Evolutionary conservation across 2,888 invertebrate species (phyloP).

Genomic region (Cremastinae sp.): DNA sequence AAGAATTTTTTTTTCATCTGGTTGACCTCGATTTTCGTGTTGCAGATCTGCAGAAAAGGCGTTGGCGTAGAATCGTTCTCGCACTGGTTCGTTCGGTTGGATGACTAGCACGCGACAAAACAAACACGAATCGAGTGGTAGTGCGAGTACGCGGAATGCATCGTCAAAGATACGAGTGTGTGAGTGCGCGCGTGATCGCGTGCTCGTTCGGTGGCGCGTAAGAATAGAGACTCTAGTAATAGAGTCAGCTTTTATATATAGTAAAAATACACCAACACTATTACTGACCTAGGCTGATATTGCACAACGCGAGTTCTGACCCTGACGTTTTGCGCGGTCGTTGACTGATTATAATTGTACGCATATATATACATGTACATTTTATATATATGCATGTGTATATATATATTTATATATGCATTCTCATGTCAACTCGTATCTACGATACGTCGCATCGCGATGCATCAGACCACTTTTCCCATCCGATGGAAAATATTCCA

Average conservation of each 20-base stretch:
- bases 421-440: no score
- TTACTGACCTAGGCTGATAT: constrained; percentile 76
- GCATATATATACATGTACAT: constrained; percentile 31
- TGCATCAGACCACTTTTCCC: background rate
- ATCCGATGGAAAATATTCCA: no score
- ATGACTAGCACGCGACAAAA: background rate
- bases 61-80: constrained; percentile 10
- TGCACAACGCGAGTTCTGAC: constrained; percentile 71
- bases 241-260: constrained; percentile 57
- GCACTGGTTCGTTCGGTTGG: background rate
- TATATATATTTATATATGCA: background rate
- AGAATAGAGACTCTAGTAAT: constrained; percentile 77
- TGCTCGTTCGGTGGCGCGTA: constrained; percentile 67
- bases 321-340: constrained; percentile 75
- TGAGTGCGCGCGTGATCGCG: constrained; percentile 62
- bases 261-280: constrained; percentile 59
- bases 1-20: no score
- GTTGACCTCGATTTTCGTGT: constrained; percentile 18
- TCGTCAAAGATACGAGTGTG: constrained; percentile 33
- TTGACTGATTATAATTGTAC: constrained; percentile 77
- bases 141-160: constrained; percentile 1
- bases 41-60: background rate
- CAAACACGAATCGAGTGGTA: background rate
- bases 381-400: constrained; percentile 69
- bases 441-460: background rate